phyloP scores from a whole-genome alignment of 1,140 invertebrate species.

The Bombus soroeensis region DNA sequence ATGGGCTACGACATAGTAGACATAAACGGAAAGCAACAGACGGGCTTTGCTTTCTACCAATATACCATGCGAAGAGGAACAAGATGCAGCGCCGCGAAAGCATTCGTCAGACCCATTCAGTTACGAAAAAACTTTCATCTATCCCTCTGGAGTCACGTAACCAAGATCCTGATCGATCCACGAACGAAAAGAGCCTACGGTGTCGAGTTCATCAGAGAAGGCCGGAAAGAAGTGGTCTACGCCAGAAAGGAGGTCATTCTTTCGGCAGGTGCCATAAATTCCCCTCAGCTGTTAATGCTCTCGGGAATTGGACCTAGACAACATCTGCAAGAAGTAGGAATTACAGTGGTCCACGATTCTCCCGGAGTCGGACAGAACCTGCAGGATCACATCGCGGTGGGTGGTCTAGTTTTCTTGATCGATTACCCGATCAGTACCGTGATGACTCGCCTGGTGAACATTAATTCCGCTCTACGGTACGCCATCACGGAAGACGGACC shows the following conservation, averaged over 20 bases:
- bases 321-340: constrained; percentile 87
- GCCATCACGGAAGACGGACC: constrained; percentile 91
- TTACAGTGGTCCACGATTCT: constrained; percentile 87
- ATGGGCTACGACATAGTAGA: constrained; percentile 93
- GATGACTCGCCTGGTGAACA: constrained; percentile 89
- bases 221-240: constrained; percentile 85
- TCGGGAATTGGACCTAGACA: constrained; percentile 90
- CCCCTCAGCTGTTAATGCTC: constrained; percentile 92
- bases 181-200: constrained; percentile 88
- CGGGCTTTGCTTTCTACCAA: constrained; percentile 91
- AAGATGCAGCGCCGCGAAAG: constrained; percentile 91
- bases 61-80: constrained; percentile 91
- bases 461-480: constrained; percentile 90
- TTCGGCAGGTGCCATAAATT: constrained; percentile 89
- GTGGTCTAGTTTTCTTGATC: constrained; percentile 90
- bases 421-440: constrained; percentile 91
- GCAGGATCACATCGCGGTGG: constrained; percentile 93
- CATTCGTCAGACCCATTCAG: constrained; percentile 90
- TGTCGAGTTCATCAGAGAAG: constrained; percentile 89
- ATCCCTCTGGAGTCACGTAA: constrained; percentile 89
- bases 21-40: constrained; percentile 91
- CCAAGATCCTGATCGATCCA: constrained; percentile 89
- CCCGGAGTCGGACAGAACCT: constrained; percentile 91
- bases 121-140: constrained; percentile 89
- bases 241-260: constrained; percentile 91